Percentiles rank a stretch among this genome's conserved stretches.
phyloP scores from a whole-genome alignment of 2,888 invertebrate genomes.

The Polyommatus iphigenia region DNA sequence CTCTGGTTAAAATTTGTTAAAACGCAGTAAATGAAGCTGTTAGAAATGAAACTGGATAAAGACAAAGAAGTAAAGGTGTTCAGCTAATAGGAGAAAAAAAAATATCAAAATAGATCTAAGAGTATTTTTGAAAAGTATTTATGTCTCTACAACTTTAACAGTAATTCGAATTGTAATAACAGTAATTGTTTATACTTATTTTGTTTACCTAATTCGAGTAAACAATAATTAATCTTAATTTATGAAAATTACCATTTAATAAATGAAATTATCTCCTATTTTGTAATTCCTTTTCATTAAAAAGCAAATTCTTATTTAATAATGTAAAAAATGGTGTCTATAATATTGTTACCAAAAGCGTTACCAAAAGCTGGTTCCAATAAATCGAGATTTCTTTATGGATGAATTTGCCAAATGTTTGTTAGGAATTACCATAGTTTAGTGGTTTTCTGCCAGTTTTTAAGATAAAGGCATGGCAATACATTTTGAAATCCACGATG shows the following conservation, averaged over 20 bases:
- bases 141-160: not conserved
- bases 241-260: not conserved
- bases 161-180: not conserved
- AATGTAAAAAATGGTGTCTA: not conserved
- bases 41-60: not conserved
- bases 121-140: not conserved
- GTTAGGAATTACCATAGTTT: not conserved
- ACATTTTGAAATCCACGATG: not conserved
- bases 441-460: not conserved
- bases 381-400: not conserved
- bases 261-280: not conserved
- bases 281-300: not conserved
- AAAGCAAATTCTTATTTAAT: not conserved
- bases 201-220: not conserved
- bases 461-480: not conserved
- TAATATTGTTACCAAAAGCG: not conserved
- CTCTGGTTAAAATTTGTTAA: not conserved
- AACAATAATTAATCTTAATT: not conserved
- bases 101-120: not conserved
- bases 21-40: not conserved
- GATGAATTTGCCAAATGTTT: not conserved
- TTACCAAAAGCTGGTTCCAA: not conserved
- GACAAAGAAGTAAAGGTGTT: not conserved
- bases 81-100: not conserved
- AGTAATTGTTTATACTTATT: not conserved